phyloP scores from a whole-genome alignment of 2,888 invertebrate species.

The Gortyna flavago region DNA sequence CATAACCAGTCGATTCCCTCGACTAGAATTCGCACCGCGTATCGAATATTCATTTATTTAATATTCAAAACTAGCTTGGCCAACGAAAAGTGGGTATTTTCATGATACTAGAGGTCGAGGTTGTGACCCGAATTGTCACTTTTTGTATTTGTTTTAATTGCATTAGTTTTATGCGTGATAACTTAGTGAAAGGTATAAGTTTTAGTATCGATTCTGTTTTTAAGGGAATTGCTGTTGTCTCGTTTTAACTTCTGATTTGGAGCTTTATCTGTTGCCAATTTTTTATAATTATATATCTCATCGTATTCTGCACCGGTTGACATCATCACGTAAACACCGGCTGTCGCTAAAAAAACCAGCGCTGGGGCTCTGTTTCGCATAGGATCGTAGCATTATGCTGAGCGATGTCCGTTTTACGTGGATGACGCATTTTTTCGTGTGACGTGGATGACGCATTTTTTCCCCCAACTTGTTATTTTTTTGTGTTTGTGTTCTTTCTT shows the following conservation, averaged over 20 bases:
- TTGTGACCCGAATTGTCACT: conserved; percentile 37
- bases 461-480: no score
- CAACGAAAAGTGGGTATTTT: conserved; percentile 55
- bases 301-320: no score
- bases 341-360: no score
- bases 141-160: conserved; percentile 43
- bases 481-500: no score
- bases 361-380: no score
- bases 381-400: no score
- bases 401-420: no score
- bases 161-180: conserved; percentile 26
- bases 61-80: conserved; percentile 58
- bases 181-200: conserved; percentile 6
- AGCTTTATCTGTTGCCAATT: neutral
- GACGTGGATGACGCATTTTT: no score
- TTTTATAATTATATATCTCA: no score
- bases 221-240: conserved; percentile 4
- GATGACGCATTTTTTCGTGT: no score
- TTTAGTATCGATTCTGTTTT: conserved; percentile 3
- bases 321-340: no score
- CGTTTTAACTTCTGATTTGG: neutral
- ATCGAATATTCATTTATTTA: conserved; percentile 58
- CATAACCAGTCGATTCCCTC: conserved; percentile 32
- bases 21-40: conserved; percentile 53
- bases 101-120: conserved; percentile 42